These are phyloP conservation scores for Gallinago paraguaiae DNA, from an alignment of 2,113 vertebrate species.

Conservation along the genomic window DNA sequence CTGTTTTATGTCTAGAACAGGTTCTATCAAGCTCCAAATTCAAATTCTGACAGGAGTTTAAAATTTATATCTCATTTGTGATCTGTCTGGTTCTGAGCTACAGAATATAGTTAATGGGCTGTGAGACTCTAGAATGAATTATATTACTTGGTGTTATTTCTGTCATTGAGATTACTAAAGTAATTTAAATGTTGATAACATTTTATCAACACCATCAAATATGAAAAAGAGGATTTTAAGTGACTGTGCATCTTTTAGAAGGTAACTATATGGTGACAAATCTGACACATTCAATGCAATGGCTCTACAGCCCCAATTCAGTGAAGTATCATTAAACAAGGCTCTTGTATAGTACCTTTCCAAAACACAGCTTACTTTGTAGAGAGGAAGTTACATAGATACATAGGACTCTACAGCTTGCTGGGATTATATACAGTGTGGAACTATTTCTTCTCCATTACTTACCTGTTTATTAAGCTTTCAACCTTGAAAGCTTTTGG, in stretches of 20 bases:
- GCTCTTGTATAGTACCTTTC: not conserved
- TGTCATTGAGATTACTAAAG: not conserved
- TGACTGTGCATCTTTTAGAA: not conserved
- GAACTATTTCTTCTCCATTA: not conserved
- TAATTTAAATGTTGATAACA: slow-evolving; percentile 30
- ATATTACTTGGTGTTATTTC: slow-evolving; percentile 16
- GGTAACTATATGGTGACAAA: not conserved
- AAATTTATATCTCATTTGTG: not conserved
- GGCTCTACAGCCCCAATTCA: not conserved
- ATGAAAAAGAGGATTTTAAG: not conserved
- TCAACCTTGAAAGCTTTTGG: not conserved
- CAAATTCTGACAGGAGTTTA: not conserved
- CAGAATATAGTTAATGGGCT: not conserved
- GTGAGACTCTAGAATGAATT: slow-evolving; percentile 3
- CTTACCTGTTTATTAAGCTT: not conserved
- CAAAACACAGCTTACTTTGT: not conserved
- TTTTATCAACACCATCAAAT: not conserved
- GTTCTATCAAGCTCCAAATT: not conserved
- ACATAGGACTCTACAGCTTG: not conserved
- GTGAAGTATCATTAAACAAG: not conserved
- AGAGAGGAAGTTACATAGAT: not conserved
- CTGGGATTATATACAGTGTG: not conserved
- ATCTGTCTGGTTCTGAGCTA: not conserved
- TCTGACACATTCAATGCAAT: not conserved
- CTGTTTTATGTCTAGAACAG: not conserved